Conservation (phyloP, 2,113 vertebrate genomes). For the Jaculus jaculus region DNA sequence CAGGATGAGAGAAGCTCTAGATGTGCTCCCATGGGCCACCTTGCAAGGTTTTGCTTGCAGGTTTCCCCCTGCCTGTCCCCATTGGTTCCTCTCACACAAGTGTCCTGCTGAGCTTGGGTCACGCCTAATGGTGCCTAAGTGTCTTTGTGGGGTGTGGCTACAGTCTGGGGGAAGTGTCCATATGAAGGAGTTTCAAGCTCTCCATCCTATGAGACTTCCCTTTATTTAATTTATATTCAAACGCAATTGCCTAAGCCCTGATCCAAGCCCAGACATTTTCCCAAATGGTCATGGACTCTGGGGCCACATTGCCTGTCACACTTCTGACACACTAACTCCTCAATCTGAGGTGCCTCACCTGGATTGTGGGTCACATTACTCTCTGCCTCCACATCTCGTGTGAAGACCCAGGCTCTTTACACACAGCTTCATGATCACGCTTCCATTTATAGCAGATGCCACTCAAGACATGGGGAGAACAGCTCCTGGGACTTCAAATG, state of each 20-base stretch:
- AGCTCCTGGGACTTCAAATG: not conserved
- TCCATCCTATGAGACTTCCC: not conserved
- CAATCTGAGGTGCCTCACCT: not conserved
- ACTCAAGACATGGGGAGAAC: not conserved
- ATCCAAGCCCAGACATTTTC: not conserved
- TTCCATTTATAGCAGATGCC: too few relatives aligned
- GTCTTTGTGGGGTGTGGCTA: not conserved
- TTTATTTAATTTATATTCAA: not conserved
- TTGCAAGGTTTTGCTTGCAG: not conserved
- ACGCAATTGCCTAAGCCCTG: too few relatives aligned
- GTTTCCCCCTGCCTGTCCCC: not conserved
- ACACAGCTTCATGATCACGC: not conserved
- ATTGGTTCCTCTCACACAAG: not conserved
- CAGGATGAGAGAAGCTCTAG: not conserved
- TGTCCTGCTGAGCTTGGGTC: not conserved
- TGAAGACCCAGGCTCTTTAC: too few relatives aligned
- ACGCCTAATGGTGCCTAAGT: too few relatives aligned
- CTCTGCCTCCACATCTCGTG: not conserved
- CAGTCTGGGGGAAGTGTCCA: not conserved
- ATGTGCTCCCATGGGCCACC: too few relatives aligned
- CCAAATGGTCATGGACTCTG: fast-evolving
- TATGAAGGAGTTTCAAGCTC: not conserved
- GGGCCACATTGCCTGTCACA: not conserved
- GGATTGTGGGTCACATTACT: not conserved
- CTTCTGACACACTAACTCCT: not conserved